Evolutionary conservation across 1,140 invertebrate genomes (phyloP).

Genomic region (Camponotus pennsylvanicus): DNA sequence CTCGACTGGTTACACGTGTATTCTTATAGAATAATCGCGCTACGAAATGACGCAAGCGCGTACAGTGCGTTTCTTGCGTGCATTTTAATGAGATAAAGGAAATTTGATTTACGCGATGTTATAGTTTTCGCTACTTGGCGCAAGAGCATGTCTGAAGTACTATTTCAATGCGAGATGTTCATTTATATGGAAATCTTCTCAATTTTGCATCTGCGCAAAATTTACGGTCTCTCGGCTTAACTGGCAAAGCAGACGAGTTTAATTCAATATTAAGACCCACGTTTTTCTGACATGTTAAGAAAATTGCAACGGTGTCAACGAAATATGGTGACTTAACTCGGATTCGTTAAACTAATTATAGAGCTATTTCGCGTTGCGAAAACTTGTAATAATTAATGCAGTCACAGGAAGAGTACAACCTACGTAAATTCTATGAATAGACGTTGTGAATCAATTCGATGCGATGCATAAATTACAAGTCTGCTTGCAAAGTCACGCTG

Average conservation of each 20-base stretch:
- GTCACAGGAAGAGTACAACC: constrained; percentile 16
- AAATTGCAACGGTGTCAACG: not conserved
- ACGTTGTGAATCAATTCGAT: constrained; percentile 45
- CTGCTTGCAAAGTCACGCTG: not conserved
- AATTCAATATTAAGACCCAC: not conserved
- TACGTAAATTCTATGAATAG: constrained; percentile 16
- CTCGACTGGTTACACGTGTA: no score
- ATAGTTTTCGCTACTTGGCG: not conserved
- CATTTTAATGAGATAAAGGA: not conserved
- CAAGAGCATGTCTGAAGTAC: not conserved
- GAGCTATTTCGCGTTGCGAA: not conserved
- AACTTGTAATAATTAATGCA: constrained; percentile 55
- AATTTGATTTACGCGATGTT: constrained; percentile 11
- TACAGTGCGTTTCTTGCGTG: not conserved
- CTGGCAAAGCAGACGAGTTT: not conserved
- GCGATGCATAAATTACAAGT: constrained; percentile 28
- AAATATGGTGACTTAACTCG: not conserved
- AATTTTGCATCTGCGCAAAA: not conserved
- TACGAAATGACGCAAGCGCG: not conserved
- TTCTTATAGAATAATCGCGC: not conserved
- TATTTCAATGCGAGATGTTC: not conserved
- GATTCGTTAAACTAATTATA: not conserved
- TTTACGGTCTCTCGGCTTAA: not conserved
- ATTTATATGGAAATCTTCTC: constrained; percentile 1
- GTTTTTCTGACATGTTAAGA: not conserved